Conservation (phyloP, 2,113 vertebrate species). For the Tretioscincus oriximinensis region DNA sequence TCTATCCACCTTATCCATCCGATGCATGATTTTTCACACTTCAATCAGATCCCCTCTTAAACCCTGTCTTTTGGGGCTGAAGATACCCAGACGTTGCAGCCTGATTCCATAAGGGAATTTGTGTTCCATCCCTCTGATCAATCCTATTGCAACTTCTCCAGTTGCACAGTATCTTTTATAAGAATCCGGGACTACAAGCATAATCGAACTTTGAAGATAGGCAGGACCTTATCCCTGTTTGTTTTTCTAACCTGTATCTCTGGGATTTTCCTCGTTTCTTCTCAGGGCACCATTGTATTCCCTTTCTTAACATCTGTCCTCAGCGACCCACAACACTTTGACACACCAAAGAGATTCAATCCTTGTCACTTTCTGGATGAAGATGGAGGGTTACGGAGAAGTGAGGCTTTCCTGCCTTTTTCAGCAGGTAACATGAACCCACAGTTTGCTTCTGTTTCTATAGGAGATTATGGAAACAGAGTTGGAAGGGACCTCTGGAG, state of each 20-base stretch:
- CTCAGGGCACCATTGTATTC: slow-evolving; percentile 9
- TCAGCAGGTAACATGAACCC: slow-evolving; percentile 18
- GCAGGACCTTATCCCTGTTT: neutral
- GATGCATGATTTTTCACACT: too few relatives aligned
- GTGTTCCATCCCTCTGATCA: too few relatives aligned
- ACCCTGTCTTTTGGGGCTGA: too few relatives aligned
- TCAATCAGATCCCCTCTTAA: too few relatives aligned
- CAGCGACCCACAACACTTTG: neutral
- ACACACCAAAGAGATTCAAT: slow-evolving; percentile 27
- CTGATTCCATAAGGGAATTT: too few relatives aligned
- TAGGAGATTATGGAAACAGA: too few relatives aligned
- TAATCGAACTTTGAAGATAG: neutral
- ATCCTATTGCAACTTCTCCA: too few relatives aligned
- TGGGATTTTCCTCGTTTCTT: neutral
- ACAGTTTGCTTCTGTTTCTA: neutral
- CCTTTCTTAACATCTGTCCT: slow-evolving; percentile 18
- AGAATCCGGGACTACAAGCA: too few relatives aligned
- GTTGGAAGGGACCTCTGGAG: too few relatives aligned
- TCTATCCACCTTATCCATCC: too few relatives aligned
- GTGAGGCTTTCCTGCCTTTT: slow-evolving; percentile 31
- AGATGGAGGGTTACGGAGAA: slow-evolving; percentile 13
- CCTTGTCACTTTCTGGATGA: slow-evolving; percentile 35
- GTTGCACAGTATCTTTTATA: too few relatives aligned
- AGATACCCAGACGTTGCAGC: too few relatives aligned
- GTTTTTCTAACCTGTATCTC: neutral